Evolutionary conservation across 2,797 vertebrate genomes (phyloP).

Genomic region (Pipistrellus pygmaeus): DNA sequence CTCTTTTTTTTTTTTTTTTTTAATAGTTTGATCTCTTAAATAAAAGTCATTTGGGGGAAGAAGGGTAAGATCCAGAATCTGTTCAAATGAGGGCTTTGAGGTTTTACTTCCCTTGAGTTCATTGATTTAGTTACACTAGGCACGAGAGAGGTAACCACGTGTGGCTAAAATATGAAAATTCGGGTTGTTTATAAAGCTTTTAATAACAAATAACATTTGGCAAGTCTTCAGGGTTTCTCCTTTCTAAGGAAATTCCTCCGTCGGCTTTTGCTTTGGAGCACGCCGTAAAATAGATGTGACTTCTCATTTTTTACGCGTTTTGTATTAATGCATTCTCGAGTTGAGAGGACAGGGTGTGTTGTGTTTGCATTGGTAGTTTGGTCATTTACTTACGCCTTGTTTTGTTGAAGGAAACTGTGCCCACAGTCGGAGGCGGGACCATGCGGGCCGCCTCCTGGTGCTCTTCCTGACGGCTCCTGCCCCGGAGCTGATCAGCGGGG

Average conservation of each 20-base stretch:
- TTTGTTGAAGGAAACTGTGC: constrained; percentile 64
- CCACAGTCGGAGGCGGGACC: not conserved
- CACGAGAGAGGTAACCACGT: not conserved
- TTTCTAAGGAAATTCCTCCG: not conserved
- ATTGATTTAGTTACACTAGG: not conserved
- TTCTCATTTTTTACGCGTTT: constrained; percentile 36
- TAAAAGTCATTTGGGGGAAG: constrained; percentile 24
- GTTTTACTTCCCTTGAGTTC: not conserved
- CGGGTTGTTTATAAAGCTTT: constrained; percentile 6
- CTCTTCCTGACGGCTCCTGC: constrained; percentile 54
- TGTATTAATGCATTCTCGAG: constrained; percentile 61
- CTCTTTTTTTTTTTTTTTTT: too few species aligned
- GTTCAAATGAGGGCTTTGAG: constrained; percentile 3
- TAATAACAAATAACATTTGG: not conserved
- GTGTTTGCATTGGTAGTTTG: constrained; percentile 68
- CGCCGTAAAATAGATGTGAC: not conserved
- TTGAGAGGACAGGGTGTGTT: constrained; percentile 43
- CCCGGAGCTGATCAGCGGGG: not conserved
- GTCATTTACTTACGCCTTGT: constrained; percentile 67
- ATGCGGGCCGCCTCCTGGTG: not conserved
- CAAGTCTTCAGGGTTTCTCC: not conserved
- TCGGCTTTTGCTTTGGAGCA: constrained; percentile 56
- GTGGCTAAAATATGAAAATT: constrained; percentile 19
- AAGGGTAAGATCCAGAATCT: not conserved
- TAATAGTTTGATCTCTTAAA: not conserved